phyloP scores from a whole-genome alignment of 1,140 invertebrate genomes.

The Diabrotica virgifera region DNA sequence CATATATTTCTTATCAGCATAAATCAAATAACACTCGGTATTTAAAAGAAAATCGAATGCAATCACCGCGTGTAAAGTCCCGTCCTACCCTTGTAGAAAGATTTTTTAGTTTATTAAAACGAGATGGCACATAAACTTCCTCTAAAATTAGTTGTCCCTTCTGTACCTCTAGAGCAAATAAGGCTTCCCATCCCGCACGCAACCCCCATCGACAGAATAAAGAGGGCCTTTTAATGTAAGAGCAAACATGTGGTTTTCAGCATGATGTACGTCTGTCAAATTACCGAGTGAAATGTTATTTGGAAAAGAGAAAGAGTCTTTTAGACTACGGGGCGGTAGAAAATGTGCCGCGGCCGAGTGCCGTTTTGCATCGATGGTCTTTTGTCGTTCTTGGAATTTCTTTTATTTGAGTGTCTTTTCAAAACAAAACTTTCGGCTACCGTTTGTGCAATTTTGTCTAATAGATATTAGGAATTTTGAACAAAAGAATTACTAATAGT shows the following conservation, averaged over 20 bases:
- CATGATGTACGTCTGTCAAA: conserved; percentile 11
- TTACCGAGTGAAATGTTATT: conserved; percentile 5
- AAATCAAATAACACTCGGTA: too few species aligned
- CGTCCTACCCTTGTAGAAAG: too few species aligned
- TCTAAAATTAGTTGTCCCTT: neutral
- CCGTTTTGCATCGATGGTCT: conserved; percentile 1
- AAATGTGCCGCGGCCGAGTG: neutral
- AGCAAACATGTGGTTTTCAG: conserved; percentile 20
- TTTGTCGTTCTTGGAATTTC: neutral
- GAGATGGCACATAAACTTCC: neutral
- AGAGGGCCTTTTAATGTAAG: conserved; percentile 19
- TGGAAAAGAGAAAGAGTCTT: conserved; percentile 11
- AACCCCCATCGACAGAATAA: neutral
- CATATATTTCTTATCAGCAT: too few species aligned
- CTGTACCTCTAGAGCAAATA: conserved; percentile 5
- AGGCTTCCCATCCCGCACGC: neutral
- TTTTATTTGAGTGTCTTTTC: neutral
- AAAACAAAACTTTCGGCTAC: neutral
- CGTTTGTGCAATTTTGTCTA: neutral
- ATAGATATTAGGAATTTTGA: too few species aligned
- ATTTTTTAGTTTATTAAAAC: too few species aligned
- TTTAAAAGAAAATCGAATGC: too few species aligned
- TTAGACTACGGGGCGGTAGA: neutral
- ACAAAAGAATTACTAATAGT: too few species aligned
- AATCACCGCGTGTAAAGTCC: too few species aligned